Evolutionary conservation across 2,113 vertebrate genomes (phyloP).

Genomic region (Callaeas wilsoni): DNA sequence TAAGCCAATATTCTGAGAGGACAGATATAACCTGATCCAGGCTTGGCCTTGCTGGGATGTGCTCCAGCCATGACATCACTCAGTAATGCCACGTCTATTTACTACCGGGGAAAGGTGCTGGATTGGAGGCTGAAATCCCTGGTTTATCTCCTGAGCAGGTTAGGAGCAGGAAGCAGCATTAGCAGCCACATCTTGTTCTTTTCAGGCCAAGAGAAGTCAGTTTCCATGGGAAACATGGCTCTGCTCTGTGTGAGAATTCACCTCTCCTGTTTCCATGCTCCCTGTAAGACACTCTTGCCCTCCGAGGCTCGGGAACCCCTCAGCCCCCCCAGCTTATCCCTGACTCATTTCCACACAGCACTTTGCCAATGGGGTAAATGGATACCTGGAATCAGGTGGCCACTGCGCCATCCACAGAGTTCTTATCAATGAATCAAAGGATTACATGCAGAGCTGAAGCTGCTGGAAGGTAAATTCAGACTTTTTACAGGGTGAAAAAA

Average conservation of each 20-base stretch:
- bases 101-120: constrained; percentile 8
- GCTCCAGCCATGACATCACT: constrained; percentile 47
- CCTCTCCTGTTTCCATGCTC: not conserved
- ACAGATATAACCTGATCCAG: constrained; percentile 50
- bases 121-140: constrained; percentile 27
- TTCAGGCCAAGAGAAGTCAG: not conserved
- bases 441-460: not conserved
- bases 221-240: not conserved
- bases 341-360: not conserved
- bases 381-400: not conserved
- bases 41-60: constrained; percentile 30
- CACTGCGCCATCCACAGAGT: not conserved
- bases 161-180: constrained; percentile 21
- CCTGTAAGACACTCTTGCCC: not conserved
- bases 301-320: not conserved
- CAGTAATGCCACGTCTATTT: constrained; percentile 25
- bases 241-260: not conserved
- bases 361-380: not conserved
- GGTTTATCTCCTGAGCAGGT: constrained; percentile 45
- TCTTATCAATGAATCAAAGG: not conserved
- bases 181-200: not conserved
- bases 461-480: not conserved
- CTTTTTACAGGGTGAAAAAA: not conserved
- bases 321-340: not conserved
- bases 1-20: constrained; percentile 20